phyloP scores from a whole-genome alignment of 2,113 vertebrate genomes.

The Leucosticte australis region DNA sequence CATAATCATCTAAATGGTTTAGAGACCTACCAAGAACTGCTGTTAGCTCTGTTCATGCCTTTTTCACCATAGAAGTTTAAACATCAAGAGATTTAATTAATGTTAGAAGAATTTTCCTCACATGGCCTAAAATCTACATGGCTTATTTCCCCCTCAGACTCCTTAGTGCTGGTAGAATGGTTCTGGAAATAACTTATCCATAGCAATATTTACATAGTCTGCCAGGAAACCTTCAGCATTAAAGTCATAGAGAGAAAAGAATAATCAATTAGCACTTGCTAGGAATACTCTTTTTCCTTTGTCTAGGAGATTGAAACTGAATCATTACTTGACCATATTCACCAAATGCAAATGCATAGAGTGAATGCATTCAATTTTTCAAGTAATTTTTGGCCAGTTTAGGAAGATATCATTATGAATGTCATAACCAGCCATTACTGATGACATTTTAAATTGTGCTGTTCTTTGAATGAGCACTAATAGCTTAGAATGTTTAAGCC shows the following conservation, averaged over 20 bases:
- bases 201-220: slow-evolving; percentile 22
- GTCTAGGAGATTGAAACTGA: background rate
- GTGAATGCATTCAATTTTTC: background rate
- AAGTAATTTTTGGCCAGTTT: slow-evolving; percentile 25
- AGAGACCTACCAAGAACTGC: slow-evolving; percentile 70
- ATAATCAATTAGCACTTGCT: slow-evolving; percentile 36
- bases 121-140: slow-evolving; percentile 69
- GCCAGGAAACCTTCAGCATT: slow-evolving; percentile 10
- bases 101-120: slow-evolving; percentile 66
- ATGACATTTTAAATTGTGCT: background rate
- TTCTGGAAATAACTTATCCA: slow-evolving; percentile 38
- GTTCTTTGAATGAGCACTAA: background rate
- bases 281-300: background rate
- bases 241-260: slow-evolving; percentile 24
- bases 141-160: slow-evolving; percentile 70
- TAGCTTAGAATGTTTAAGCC: background rate
- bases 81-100: slow-evolving; percentile 76
- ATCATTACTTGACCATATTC: slow-evolving; percentile 11
- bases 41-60: background rate
- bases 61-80: slow-evolving; percentile 60
- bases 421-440: background rate
- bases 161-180: slow-evolving; percentile 55
- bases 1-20: slow-evolving; percentile 62
- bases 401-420: slow-evolving; percentile 7
- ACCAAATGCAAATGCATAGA: background rate